phyloP scores from a whole-genome alignment of 2,113 vertebrate species.

The Atherinomorus stipes region DNA sequence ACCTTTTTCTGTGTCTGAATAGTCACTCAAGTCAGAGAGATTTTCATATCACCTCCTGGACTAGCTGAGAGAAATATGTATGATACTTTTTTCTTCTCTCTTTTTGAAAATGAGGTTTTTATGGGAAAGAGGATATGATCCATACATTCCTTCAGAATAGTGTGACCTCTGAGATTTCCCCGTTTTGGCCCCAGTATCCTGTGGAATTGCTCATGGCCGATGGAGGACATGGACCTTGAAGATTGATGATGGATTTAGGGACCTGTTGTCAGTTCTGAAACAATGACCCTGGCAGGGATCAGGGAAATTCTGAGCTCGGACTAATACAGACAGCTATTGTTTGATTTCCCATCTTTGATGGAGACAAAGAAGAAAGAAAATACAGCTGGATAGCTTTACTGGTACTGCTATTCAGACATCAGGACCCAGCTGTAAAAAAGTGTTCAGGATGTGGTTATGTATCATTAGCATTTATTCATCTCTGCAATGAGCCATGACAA shows the following conservation, averaged over 20 bases:
- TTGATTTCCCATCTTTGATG: constrained; percentile 66
- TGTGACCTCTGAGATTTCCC: constrained; percentile 59
- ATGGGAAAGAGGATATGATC: constrained; percentile 52
- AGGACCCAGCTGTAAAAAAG: constrained; percentile 51
- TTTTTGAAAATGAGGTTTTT: constrained; percentile 31
- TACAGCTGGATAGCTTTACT: constrained; percentile 46
- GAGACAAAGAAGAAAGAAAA: constrained; percentile 57
- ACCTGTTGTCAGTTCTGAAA: constrained; percentile 66
- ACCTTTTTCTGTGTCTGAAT: constrained; percentile 18
- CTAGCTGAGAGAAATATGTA: constrained; percentile 23
- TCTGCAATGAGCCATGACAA: constrained; percentile 40
- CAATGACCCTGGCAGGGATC: constrained; percentile 62
- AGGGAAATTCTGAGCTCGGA: constrained; percentile 52
- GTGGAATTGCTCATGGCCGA: constrained; percentile 52
- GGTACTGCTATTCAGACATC: constrained; percentile 43
- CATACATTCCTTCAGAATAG: constrained; percentile 56
- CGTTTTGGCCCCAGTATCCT: constrained; percentile 58
- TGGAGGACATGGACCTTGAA: constrained; percentile 54
- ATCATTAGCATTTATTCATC: constrained; percentile 33
- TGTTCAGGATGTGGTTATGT: constrained; percentile 31
- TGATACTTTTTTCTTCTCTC: constrained; percentile 6
- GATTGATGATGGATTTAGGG: constrained; percentile 76
- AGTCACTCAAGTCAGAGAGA: constrained; percentile 33
- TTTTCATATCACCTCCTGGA: constrained; percentile 27
- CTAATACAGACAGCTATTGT: constrained; percentile 67